Base-by-base conservation (phyloP, 2,888 invertebrate species). In the Heliconius erato region DNA sequence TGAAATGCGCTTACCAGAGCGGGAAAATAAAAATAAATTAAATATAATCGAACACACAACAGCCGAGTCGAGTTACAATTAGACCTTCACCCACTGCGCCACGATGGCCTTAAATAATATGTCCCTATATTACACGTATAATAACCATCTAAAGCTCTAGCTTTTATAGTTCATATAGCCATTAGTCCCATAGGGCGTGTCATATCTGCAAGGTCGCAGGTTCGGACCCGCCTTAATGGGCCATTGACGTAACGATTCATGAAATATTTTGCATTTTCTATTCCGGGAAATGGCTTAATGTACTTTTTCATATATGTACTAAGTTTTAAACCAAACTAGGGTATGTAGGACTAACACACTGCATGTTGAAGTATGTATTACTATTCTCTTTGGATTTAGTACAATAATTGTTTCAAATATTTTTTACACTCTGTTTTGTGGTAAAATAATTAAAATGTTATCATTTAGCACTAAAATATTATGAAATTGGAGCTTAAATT, bases 131-230 rank as follows among this genome's bases (percentile, higher is more conserved):
- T 71, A 14, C 44, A 71, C 23, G 23, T 40, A 67, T 69, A 40
- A 71, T 40, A 72, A 72, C 16, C 72, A 16, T 28, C 44, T 16
- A 72, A 72, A 72, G 72, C 44, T 11, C 44, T 44, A 72, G 40
- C 2, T 76, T 76, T 76, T 76, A 76, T 40, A 63, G 67, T 32
- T 68, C 68, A 78, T 78, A 68, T 26, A 78, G 78, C 44, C 67
- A 68, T 78, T 78, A 68, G 67, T 68, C 12, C 23, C 78, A 68
- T 44, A 40, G 44, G 78, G 78, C 78, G 78, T 78, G 78, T n/a
- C 78, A 67, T 28, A 74, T 28, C 49, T 40, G n/a, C 81, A 77
- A 81, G 81, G 81, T 78, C 77, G 71, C 23, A 65, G 63, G 81
- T 77, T 81, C 78, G 71, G 44, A 44, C 49, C 68, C 40, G 76